Percentiles rank a stretch among this genome's conserved stretches.
These are phyloP conservation scores for Drosophila conformis DNA, from an alignment of 2,888 invertebrate genomes.

Conservation along the genomic window DNA sequence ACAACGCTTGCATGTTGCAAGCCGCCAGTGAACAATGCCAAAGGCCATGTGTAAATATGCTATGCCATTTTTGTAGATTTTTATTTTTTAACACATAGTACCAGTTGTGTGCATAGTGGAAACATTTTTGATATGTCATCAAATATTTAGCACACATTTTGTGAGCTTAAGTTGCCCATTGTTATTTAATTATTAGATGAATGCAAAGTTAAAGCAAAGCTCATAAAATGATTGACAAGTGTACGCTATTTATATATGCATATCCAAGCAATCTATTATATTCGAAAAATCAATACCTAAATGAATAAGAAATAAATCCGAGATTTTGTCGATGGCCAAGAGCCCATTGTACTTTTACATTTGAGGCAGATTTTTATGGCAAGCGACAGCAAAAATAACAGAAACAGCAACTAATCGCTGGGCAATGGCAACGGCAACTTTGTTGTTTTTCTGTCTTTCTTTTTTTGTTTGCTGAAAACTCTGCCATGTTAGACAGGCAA, in stretches of 20 bases:
- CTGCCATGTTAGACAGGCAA: conserved; percentile 67
- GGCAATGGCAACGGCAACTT: conserved; percentile 8
- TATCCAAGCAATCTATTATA: not conserved
- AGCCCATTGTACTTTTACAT: conserved; percentile 28
- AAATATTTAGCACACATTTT: conserved; percentile 7
- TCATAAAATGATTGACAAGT: not conserved
- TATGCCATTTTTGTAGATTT: conserved; percentile 49
- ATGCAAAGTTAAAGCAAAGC: not conserved
- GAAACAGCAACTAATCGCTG: conserved; percentile 21
- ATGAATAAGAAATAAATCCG: not conserved
- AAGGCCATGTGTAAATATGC: conserved; percentile 77
- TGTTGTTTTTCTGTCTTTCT: conserved; percentile 14
- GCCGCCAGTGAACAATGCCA: conserved; percentile 71
- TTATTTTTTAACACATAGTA: conserved; percentile 27
- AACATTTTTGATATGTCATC: conserved; percentile 34
- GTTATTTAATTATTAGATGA: not conserved
- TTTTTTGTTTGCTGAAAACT: conserved; percentile 22
- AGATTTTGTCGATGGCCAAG: not conserved
- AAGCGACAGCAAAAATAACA: conserved; percentile 16
- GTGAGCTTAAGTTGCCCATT: not conserved
- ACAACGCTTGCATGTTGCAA: conserved; percentile 49
- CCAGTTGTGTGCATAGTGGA: conserved; percentile 49
- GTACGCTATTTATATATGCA: not conserved
- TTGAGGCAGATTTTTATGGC: conserved; percentile 45
- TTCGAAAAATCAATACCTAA: not conserved